phyloP scores from a whole-genome alignment of 1,140 invertebrate genomes.

The Lethrus apterus region DNA sequence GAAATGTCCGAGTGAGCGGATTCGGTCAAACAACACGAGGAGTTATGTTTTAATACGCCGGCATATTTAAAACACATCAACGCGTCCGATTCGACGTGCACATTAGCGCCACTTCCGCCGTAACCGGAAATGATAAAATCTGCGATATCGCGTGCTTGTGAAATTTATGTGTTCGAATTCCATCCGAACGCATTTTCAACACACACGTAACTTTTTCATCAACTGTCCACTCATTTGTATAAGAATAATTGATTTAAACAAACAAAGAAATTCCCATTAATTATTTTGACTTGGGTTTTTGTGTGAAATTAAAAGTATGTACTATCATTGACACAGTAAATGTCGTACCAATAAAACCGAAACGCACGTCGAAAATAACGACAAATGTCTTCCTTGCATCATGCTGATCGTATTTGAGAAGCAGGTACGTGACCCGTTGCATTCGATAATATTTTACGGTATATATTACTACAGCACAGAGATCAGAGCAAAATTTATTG shows the following conservation, averaged over 20 bases:
- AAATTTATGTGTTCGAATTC: conserved; percentile 12
- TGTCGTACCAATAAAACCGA: conserved; percentile 22
- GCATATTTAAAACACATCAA: conserved; percentile 5
- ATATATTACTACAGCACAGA: too few relatives aligned
- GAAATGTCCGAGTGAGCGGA: too few relatives aligned
- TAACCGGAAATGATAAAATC: conserved; percentile 10
- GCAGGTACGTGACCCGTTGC: too few relatives aligned
- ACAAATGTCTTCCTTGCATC: too few relatives aligned
- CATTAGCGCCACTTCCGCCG: conserved; percentile 8
- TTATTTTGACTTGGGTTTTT: background rate
- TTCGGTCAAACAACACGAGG: too few relatives aligned
- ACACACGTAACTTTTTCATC: background rate
- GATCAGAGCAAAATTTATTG: too few relatives aligned
- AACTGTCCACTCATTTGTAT: background rate
- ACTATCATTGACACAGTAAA: background rate
- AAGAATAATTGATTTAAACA: too few relatives aligned
- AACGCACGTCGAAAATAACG: conserved; percentile 55
- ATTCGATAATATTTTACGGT: too few relatives aligned
- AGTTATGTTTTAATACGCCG: too few relatives aligned
- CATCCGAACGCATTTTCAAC: conserved; percentile 1
- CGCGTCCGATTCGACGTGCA: too few relatives aligned
- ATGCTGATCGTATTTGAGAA: too few relatives aligned
- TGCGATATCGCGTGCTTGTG: conserved; percentile 5
- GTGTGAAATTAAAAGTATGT: background rate
- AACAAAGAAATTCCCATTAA: too few relatives aligned